A percentile compares a stretch with the other conserved stretches of the same genome.
Evolutionary conservation across 2,113 vertebrate species (phyloP).

Genomic region (rat (Rattus norvegicus)): GRCr8 NC_086024.1:110102001-110102500

Average conservation of each 20-base stretch:
- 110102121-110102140: neutral
- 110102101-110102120: neutral
- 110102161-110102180: conserved; percentile 5
- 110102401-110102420: neutral
- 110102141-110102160: neutral
- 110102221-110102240: conserved; percentile 12
- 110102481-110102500: neutral
- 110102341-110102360: too few relatives aligned
- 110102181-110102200: neutral
- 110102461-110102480: neutral
- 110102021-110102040: neutral
- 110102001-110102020: neutral
- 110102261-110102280: neutral
- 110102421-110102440: too few relatives aligned
- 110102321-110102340: neutral
- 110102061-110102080: neutral
- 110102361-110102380: neutral
- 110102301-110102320: neutral
- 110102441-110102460: neutral
- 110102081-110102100: conserved; percentile 2
- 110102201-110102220: conserved; percentile 24
- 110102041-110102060: neutral
- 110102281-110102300: neutral
- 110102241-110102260: neutral
- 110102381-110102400: neutral